A percentile compares a stretch with the other conserved stretches of the same genome.
These are phyloP conservation scores for Amphipyra tragopoginis DNA, from an alignment of 2,888 invertebrate species.

Conservation along the genomic window DNA sequence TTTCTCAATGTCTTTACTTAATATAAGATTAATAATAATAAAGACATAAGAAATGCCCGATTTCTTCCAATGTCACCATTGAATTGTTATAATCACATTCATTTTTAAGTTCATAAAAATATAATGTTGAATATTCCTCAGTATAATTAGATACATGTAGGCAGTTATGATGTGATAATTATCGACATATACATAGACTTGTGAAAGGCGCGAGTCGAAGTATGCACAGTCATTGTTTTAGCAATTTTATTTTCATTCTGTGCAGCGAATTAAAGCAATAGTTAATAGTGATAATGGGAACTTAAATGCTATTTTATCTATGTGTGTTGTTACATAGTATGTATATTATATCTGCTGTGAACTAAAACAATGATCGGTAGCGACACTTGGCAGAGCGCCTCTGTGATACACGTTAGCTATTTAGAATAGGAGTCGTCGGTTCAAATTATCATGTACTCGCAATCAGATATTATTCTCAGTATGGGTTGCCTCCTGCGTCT, in stretches of 20 bases:
- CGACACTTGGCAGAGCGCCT: slow-evolving; percentile 77
- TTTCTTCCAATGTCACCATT: slow-evolving; percentile 35
- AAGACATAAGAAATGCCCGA: slow-evolving; percentile 10
- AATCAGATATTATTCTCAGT: slow-evolving; percentile 70
- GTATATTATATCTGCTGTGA: slow-evolving; percentile 49
- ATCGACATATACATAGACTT: slow-evolving; percentile 62
- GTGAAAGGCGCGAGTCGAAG: slow-evolving; percentile 55
- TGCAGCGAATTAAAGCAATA: slow-evolving; percentile 55
- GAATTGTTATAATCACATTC: slow-evolving; percentile 27
- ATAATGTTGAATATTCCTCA: slow-evolving; percentile 64
- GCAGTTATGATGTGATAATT: slow-evolving; percentile 70
- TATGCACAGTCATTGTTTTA: slow-evolving; percentile 57
- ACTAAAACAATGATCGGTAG: slow-evolving; percentile 66
- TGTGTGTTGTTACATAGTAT: slow-evolving; percentile 53
- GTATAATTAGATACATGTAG: slow-evolving; percentile 64
- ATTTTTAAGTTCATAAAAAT: slow-evolving; percentile 48
- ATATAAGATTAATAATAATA: neutral
- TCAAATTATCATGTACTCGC: slow-evolving; percentile 69
- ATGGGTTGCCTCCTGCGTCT: slow-evolving; percentile 78
- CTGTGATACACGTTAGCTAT: slow-evolving; percentile 85
- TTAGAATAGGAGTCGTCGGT: slow-evolving; percentile 78
- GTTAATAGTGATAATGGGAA: slow-evolving; percentile 46
- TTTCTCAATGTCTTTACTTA: slow-evolving; percentile 10
- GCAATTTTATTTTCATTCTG: slow-evolving; percentile 31
- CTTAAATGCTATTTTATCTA: slow-evolving; percentile 43